Evolutionary conservation across 1,140 invertebrate species (phyloP).

Genomic region (Caerostris extrusa): DNA sequence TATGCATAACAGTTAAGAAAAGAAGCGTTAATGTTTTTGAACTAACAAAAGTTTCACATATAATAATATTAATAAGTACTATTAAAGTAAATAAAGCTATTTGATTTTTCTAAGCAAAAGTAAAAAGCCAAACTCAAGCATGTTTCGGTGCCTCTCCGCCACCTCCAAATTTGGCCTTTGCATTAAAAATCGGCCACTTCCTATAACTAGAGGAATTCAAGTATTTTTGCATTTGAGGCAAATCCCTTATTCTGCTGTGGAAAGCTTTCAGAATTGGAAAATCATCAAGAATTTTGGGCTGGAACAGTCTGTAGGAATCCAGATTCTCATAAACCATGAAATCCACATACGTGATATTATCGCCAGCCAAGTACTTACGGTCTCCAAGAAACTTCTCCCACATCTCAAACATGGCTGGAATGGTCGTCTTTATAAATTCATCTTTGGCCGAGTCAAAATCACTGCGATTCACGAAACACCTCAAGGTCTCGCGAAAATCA

Average conservation of each 20-base stretch:
- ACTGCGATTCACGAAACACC: slow-evolving; percentile 61
- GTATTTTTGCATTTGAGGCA: slow-evolving; percentile 81
- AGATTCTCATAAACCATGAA: slow-evolving; percentile 83
- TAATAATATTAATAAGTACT: too few relatives aligned
- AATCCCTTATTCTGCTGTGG: slow-evolving; percentile 80
- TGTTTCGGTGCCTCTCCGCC: slow-evolving; percentile 33
- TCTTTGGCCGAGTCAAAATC: slow-evolving; percentile 76
- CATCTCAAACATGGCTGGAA: slow-evolving; percentile 80
- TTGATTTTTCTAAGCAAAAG: too few relatives aligned
- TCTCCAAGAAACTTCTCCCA: slow-evolving; percentile 82
- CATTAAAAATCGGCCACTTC: slow-evolving; percentile 80
- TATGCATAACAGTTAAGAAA: too few relatives aligned
- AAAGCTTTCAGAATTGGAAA: slow-evolving; percentile 82
- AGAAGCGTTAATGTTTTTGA: too few relatives aligned
- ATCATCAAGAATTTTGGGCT: slow-evolving; percentile 81
- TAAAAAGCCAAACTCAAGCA: not conserved
- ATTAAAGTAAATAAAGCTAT: too few relatives aligned
- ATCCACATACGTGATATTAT: slow-evolving; percentile 83
- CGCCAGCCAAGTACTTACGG: slow-evolving; percentile 82
- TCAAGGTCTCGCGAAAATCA: slow-evolving; percentile 82
- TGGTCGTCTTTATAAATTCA: slow-evolving; percentile 77
- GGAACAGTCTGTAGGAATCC: slow-evolving; percentile 81
- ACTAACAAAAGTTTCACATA: too few relatives aligned
- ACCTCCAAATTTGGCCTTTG: slow-evolving; percentile 80
- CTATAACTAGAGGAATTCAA: slow-evolving; percentile 81